phyloP scores from a whole-genome alignment of 2,113 vertebrate species.

The Macrotus californicus region DNA sequence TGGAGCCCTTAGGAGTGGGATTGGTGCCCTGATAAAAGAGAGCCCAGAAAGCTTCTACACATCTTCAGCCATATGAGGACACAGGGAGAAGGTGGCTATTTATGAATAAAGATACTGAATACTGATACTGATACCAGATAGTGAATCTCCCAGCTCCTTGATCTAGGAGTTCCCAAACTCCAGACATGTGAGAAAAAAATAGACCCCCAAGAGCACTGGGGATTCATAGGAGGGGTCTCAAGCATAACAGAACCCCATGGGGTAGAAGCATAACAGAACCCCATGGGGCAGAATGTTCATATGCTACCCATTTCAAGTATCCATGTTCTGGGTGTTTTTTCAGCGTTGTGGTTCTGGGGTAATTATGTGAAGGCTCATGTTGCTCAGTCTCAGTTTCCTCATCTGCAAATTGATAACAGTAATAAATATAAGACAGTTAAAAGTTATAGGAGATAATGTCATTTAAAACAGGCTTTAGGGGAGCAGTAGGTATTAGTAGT shows the following conservation, averaged over 20 bases:
- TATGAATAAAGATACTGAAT: not conserved
- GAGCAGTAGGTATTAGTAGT: not conserved
- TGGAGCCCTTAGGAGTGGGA: not conserved
- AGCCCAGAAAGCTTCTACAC: not conserved
- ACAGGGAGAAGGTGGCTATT: not conserved
- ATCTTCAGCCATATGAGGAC: not conserved
- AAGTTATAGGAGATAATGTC: not conserved
- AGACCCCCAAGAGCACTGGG: rapidly evolving
- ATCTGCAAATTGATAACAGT: not conserved
- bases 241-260: rapidly evolving
- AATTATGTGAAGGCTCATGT: not conserved
- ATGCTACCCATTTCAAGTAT: not conserved
- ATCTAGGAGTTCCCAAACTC: not conserved
- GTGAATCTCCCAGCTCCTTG: not conserved
- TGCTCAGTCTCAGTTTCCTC: not conserved
- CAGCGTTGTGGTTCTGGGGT: not conserved
- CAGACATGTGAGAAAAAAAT: not conserved
- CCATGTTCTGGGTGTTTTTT: not conserved
- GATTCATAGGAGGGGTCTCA: rapidly evolving
- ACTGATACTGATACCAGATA: too few relatives aligned
- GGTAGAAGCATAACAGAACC: too few relatives aligned
- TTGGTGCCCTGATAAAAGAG: not conserved
- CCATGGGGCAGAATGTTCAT: too few relatives aligned
- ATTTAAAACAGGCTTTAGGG: not conserved
- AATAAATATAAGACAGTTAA: not conserved